Evolutionary conservation across 2,113 vertebrate genomes (phyloP).

Genomic region (Halichoeres trimaculatus): DNA sequence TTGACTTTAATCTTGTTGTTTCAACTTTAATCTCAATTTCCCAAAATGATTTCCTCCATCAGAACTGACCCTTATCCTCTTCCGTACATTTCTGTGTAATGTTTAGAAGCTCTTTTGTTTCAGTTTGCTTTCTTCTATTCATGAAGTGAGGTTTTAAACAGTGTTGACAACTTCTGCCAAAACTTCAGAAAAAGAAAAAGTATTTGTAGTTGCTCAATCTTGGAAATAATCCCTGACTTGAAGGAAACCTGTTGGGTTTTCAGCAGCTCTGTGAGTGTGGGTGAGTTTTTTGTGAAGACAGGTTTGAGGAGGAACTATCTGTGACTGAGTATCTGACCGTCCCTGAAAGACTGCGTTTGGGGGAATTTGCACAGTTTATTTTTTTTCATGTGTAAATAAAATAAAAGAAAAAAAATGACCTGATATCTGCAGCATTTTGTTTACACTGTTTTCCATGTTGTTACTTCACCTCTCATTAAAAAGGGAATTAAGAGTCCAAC

Average conservation of each 20-base stretch:
- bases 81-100: too few species aligned
- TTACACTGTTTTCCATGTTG: neutral
- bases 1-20: too few species aligned
- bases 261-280: neutral
- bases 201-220: too few species aligned
- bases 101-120: neutral
- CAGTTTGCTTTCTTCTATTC: neutral
- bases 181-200: neutral
- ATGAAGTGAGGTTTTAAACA: neutral
- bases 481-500: too few species aligned
- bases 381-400: conserved; percentile 29
- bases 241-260: too few species aligned
- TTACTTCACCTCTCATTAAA: too few species aligned
- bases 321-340: conserved; percentile 38
- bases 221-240: too few species aligned
- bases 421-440: neutral
- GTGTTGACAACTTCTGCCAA: neutral
- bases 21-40: too few species aligned
- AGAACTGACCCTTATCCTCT: too few species aligned
- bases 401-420: conserved; percentile 38
- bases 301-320: neutral
- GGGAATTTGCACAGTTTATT: conserved; percentile 48
- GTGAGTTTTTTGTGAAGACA: neutral
- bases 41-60: too few species aligned
- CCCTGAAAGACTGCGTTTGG: conserved; percentile 5